Conservation (phyloP, 2,797 vertebrate species). For the Falco berigora region DNA sequence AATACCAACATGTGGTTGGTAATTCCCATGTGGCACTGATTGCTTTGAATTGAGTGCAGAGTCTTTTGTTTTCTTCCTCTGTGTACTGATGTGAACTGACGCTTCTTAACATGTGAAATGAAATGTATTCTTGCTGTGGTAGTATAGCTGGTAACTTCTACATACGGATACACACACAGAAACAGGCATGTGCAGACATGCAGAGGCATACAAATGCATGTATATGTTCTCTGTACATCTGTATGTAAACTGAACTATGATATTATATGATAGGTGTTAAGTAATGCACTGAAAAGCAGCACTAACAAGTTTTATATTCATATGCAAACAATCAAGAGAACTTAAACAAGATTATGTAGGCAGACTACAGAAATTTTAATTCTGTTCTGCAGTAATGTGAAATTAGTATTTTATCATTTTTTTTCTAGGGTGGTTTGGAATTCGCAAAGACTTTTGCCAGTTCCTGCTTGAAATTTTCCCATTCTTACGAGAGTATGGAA, state of each 20-base stretch:
- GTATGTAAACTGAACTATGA: neutral
- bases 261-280: fast-evolving
- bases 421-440: slow-evolving; percentile 95
- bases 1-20: neutral
- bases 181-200: neutral
- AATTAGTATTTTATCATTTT: neutral
- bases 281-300: neutral
- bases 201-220: neutral
- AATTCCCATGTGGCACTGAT: neutral
- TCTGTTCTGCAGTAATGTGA: neutral
- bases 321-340: neutral
- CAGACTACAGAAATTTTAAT: neutral
- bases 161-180: neutral
- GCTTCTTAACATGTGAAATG: neutral
- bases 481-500: slow-evolving; percentile 93
- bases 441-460: slow-evolving; percentile 98
- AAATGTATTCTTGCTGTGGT: neutral
- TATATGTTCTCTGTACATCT: neutral
- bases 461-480: slow-evolving; percentile 97
- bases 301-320: neutral
- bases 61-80: neutral
- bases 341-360: neutral
- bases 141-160: neutral
- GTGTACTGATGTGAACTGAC: neutral
- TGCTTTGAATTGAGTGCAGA: neutral